phyloP scores from a whole-genome alignment of 2,797 vertebrate species.

The Dermochelys coriacea region DNA sequence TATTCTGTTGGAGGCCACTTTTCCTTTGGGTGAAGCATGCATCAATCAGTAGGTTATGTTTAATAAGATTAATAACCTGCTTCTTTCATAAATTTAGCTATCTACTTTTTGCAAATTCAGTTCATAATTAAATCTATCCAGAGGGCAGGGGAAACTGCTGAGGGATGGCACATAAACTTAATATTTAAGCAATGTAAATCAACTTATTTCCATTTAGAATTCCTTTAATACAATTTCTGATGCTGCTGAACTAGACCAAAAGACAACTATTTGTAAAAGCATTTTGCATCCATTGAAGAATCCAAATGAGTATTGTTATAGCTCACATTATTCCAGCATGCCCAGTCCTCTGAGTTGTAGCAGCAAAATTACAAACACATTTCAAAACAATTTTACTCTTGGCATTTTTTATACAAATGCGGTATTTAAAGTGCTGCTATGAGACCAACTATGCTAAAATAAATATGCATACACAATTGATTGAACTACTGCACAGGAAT shows the following conservation, averaged over 20 bases:
- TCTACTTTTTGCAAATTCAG: background rate
- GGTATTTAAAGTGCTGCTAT: background rate
- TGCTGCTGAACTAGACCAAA: slow-evolving; percentile 50
- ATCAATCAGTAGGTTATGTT: background rate
- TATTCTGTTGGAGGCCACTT: background rate
- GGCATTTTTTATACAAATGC: background rate
- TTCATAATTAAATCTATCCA: slow-evolving; percentile 20
- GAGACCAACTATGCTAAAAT: background rate
- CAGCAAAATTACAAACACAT: slow-evolving; percentile 16
- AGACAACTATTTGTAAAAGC: background rate
- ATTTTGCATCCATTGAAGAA: slow-evolving; percentile 7
- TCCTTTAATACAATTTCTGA: background rate
- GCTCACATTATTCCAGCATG: background rate
- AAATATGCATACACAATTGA: background rate
- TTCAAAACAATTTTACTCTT: slow-evolving; percentile 27
- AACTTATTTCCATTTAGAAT: slow-evolving; percentile 19
- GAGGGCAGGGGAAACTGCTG: background rate
- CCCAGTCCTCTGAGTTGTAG: background rate
- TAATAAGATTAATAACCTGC: slow-evolving; percentile 25
- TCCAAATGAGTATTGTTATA: background rate
- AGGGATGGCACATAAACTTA: background rate
- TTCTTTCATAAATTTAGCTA: background rate
- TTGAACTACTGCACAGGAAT: background rate
- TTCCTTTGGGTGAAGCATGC: background rate
- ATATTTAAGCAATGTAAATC: slow-evolving; percentile 21